Conservation (phyloP, 2,888 invertebrate genomes). For the Thera obeliscata region DNA sequence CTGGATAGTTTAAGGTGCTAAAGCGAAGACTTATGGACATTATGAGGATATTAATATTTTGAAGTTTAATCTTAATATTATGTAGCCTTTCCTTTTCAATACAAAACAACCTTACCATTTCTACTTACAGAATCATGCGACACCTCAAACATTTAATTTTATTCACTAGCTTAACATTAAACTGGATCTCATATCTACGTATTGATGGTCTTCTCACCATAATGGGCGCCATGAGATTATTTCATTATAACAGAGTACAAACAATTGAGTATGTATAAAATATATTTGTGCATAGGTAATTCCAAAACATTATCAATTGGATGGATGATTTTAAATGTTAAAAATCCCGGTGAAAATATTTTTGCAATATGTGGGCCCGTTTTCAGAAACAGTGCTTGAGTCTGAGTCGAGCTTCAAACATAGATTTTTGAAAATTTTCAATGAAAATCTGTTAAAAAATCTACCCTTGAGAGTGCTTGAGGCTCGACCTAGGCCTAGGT, state of each 20-base stretch:
- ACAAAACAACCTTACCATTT: slow-evolving; percentile 57
- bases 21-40: slow-evolving; percentile 72
- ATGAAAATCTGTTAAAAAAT: too few species aligned
- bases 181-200: slow-evolving; percentile 20
- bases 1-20: slow-evolving; percentile 67
- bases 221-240: not conserved
- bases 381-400: too few species aligned
- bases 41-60: slow-evolving; percentile 66
- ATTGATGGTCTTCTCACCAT: slow-evolving; percentile 17
- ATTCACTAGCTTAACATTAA: slow-evolving; percentile 33
- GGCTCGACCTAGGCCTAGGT: slow-evolving; percentile 36
- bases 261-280: not conserved
- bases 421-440: too few species aligned
- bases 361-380: too few species aligned
- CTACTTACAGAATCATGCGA: slow-evolving; percentile 54
- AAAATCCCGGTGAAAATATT: not conserved
- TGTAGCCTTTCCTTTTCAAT: slow-evolving; percentile 48
- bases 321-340: not conserved
- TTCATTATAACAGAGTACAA: not conserved
- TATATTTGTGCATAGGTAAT: not conserved
- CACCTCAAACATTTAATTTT: slow-evolving; percentile 49
- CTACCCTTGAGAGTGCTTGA: too few species aligned
- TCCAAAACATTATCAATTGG: not conserved
- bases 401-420: too few species aligned
- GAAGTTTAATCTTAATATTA: slow-evolving; percentile 46